Evolutionary conservation across 2,113 vertebrate genomes (phyloP), one percentile per base, ranked within the genome.

Genomic region (Tetrax tetrax): DNA sequence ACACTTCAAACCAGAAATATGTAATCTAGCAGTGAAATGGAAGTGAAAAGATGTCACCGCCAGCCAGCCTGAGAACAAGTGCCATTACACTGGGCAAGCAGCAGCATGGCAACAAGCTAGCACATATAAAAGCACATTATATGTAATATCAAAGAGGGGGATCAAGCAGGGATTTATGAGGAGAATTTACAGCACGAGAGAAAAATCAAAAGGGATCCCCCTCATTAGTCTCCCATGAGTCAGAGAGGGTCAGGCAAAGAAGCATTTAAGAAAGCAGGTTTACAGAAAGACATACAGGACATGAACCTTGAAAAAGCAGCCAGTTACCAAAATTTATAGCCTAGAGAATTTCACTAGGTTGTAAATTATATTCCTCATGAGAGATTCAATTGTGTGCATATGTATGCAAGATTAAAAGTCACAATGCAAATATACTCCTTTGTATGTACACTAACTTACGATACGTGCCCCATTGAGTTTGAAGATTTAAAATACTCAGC

Each of bases 401-500:
- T 2, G 3, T 54, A 95, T 66, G 68, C 65, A 91, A 75, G 64
- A 77, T 10, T 76, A 48, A 93, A 43, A 92, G n/a, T n/a, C 89
- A 86, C 71, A 83, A 82, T 53, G 77, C 56, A 95, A 91, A 95
- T 70, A 81, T 5, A 78, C 9, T 63, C 37, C 37, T 60, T 15
- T 56, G 56, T 65, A n/a, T 13, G 31, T 83, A 78, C 14, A 53
- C 69, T 89, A 71, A 65, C 33, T 85, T 80, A 72, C 12, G 23
- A 33, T n/a, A 38, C 15, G 33, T 80, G 66, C 54, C 50, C 70
- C 54, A 88, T n/a, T 78, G 68, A 87, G 48, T 82, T 7, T 51
- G 71, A 93, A 88, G 77, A 95, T 90, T 72, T 92, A 88, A 97
- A 96, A 90, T 76, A 87, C 37, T 47, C 23, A 68, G 51, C 69